Evolutionary conservation across 2,888 invertebrate genomes (phyloP).

Genomic region (Cryptosula pallasiana): DNA sequence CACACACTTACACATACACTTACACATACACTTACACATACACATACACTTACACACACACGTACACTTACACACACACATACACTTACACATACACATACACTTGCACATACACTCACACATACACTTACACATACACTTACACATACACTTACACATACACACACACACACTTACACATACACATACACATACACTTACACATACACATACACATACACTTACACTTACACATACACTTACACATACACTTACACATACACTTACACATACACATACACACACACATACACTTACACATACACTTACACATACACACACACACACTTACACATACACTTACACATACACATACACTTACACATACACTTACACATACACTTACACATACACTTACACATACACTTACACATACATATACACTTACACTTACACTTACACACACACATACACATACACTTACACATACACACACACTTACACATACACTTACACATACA

Average conservation of each 20-base stretch:
- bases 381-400: neutral
- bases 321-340: neutral
- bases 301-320: neutral
- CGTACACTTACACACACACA: neutral
- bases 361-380: neutral
- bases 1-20: neutral
- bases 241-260: no score
- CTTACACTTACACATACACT: no score
- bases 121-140: conserved; percentile 20
- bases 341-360: neutral
- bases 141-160: conserved; percentile 5
- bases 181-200: neutral
- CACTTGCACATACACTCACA: conserved; percentile 14
- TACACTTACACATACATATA: neutral
- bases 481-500: conserved; percentile 16
- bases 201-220: neutral
- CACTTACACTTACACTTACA: neutral
- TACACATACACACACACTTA: conserved; percentile 17
- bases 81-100: neutral
- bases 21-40: neutral
- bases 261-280: conserved; percentile 10
- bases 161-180: neutral
- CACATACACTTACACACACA: neutral
- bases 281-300: neutral
- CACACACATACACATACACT: conserved; percentile 16